Base-by-base conservation (phyloP, 92 coral and sea anemone genomes). In the Scolanthus callimorphus region DNA sequence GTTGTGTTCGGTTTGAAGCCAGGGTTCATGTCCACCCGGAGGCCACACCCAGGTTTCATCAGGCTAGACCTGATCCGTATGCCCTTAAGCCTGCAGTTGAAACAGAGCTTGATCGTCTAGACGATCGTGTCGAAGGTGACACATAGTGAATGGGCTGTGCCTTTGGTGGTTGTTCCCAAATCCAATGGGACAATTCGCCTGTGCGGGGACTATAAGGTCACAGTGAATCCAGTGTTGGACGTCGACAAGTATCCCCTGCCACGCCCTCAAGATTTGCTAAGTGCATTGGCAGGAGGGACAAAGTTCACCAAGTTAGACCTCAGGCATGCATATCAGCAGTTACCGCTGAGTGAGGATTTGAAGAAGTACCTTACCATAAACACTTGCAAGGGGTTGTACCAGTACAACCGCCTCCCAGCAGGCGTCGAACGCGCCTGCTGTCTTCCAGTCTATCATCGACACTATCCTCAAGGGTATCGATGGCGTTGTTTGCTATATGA, bases 371-470 rank as follows among this genome's bases (percentile, higher is more conserved):
- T n/a, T n/a, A n/a, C n/a, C n/a, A n/a, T n/a, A n/a, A n/a, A n/a
- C n/a, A n/a, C n/a, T n/a, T n/a, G n/a, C n/a, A n/a, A n/a, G n/a
- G n/a, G n/a, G n/a, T n/a, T n/a, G n/a, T n/a, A n/a, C n/a, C n/a
- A n/a, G n/a, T n/a, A n/a, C n/a, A n/a, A n/a, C n/a, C n/a, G n/a
- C n/a, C n/a, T n/a, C n/a, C n/a, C n/a, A n/a, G n/a, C n/a, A n/a
- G n/a, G n/a, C n/a, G n/a, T n/a, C n/a, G 73, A 51, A 25, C 9
- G 63, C 73, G 0, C 71, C 71, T 27, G 62, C 62, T 0, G 29
- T 65, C 26, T 55, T 55, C 44, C 60, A 55, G 21, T 56, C 62
- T 27, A 56, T 25, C 4, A 29, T 56, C 41, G 62, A 29, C 37
- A 27, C 38, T n/a, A 56, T 29, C 2, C 43, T 56, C 8, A 27